Conservation (phyloP, 92 coral and sea anemone genomes). For the Epizoanthus rinbou region DNA sequence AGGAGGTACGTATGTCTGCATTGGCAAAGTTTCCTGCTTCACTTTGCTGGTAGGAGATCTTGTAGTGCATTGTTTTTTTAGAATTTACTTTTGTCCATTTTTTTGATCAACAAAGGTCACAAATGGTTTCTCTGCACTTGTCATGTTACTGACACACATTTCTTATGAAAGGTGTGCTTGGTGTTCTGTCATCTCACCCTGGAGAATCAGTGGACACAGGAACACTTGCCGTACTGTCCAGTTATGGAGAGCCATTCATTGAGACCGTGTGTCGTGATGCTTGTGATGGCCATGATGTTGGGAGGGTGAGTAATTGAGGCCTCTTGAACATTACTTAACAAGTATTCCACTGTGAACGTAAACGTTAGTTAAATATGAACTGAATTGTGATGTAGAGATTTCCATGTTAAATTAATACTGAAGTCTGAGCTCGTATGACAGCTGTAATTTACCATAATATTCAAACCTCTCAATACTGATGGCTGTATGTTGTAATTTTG, state of each 20-base stretch:
- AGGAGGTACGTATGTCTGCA: no score
- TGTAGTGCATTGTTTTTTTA: no score
- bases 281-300: constrained; percentile 97
- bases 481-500: no score
- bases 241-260: constrained; percentile 96
- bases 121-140: background rate
- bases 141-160: background rate
- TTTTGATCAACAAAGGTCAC: no score
- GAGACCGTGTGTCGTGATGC: constrained; percentile 96
- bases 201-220: constrained; percentile 89
- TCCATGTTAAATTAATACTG: background rate
- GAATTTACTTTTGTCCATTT: no score
- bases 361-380: no score
- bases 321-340: no score
- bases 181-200: constrained; percentile 71
- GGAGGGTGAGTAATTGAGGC: constrained; percentile 64
- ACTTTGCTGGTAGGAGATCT: no score
- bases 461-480: background rate
- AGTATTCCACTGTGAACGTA: no score
- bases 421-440: background rate
- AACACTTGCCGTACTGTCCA: constrained; percentile 78
- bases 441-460: background rate
- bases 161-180: constrained; percentile 66
- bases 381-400: no score
- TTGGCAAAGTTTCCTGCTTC: no score